Evolutionary conservation across 2,888 invertebrate genomes (phyloP).

Genomic region (Polydrusus pterygomalis): DNA sequence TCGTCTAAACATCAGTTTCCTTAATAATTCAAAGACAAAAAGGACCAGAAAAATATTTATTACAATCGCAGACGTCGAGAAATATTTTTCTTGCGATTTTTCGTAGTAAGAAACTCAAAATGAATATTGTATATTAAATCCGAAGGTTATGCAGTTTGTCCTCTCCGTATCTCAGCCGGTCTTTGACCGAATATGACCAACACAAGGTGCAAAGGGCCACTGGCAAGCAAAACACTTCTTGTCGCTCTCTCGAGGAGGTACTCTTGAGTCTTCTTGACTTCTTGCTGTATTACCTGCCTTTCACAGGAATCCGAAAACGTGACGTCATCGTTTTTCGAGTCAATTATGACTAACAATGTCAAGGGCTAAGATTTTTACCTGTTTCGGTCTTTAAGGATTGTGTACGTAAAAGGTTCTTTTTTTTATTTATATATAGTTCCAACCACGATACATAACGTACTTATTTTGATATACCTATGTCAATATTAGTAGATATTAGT

Average conservation of each 20-base stretch:
- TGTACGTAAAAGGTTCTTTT: not conserved
- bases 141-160: conserved; percentile 15
- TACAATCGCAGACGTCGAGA: no score
- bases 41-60: no score
- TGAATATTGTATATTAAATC: no score
- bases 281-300: conserved; percentile 10
- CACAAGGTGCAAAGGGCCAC: conserved; percentile 49
- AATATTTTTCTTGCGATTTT: no score
- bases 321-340: conserved; percentile 34
- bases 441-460: no score
- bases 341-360: conserved; percentile 18
- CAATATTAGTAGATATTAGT: not conserved
- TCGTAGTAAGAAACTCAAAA: not conserved
- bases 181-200: conserved; percentile 50
- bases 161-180: conserved; percentile 33
- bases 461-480: no score
- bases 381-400: not conserved
- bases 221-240: conserved; percentile 37
- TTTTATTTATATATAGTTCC: not conserved
- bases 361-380: conserved; percentile 32
- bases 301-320: conserved; percentile 35
- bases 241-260: conserved; percentile 4
- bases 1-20: no score
- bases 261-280: conserved; percentile 20
- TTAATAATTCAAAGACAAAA: no score